phyloP scores from a whole-genome alignment of 2,797 vertebrate genomes.

The Mormyrops boulengeri region DNA sequence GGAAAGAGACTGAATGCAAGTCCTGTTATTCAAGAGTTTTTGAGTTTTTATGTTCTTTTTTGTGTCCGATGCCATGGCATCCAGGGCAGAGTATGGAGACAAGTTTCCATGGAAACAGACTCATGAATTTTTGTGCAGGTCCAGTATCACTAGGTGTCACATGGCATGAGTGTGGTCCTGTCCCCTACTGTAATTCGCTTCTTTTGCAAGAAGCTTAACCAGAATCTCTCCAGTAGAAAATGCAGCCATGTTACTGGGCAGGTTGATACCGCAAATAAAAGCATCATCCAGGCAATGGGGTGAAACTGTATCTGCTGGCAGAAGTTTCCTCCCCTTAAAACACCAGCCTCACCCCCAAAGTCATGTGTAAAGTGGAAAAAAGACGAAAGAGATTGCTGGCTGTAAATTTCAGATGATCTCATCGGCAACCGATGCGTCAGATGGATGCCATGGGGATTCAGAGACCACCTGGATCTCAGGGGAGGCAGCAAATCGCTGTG shows the following conservation, averaged over 20 bases:
- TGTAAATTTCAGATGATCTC: not conserved
- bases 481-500: not conserved
- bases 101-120: not conserved
- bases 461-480: not conserved
- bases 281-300: not conserved
- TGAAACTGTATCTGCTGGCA: not conserved
- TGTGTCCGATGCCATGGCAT: not conserved
- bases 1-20: not conserved
- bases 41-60: not conserved
- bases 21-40: not conserved
- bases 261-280: not conserved
- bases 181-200: not conserved
- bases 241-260: not conserved
- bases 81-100: not conserved
- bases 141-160: not conserved
- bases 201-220: not conserved
- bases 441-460: not conserved
- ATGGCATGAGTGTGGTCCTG: not conserved
- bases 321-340: not conserved
- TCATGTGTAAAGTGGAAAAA: not conserved
- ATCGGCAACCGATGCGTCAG: not conserved
- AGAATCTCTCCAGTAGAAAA: not conserved
- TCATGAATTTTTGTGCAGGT: not conserved
- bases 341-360: not conserved
- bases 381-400: not conserved